A percentile compares a stretch with the other conserved stretches of the same genome.
Conservation (phyloP, 2,888 invertebrate genomes). For the Acrobeloides nanus region DNA sequence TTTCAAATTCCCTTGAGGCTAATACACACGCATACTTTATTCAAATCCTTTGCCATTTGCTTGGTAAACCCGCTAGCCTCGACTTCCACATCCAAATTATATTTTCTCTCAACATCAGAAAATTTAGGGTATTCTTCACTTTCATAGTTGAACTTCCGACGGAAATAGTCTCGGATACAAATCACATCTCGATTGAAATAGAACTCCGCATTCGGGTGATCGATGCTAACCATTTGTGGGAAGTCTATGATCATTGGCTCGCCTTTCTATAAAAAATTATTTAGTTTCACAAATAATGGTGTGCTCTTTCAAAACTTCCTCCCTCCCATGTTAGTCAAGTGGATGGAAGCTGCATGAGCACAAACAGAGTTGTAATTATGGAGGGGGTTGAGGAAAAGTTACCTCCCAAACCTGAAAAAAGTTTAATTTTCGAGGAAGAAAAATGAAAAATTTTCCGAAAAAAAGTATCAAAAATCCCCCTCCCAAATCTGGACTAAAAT, state of each 20-base stretch:
- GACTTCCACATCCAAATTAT: constrained; percentile 77
- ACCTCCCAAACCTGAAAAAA: no score
- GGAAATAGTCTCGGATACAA: constrained; percentile 78
- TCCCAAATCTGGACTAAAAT: no score
- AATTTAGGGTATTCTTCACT: constrained; percentile 62
- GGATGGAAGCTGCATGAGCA: no score
- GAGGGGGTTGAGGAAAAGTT: no score
- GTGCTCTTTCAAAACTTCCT: no score
- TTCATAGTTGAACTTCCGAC: constrained; percentile 78
- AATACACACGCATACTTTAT: constrained; percentile 32
- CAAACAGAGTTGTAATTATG: no score
- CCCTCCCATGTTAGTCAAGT: no score
- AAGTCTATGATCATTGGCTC: constrained; percentile 88
- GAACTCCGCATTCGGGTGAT: constrained; percentile 79
- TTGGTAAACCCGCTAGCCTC: constrained; percentile 81
- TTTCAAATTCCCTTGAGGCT: no score
- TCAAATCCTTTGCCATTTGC: constrained; percentile 57
- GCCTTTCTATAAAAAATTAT: constrained; percentile 58
- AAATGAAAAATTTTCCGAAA: no score
- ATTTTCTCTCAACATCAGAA: constrained; percentile 60
- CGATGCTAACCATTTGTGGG: constrained; percentile 95
- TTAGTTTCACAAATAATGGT: not conserved
- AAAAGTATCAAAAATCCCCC: constrained; percentile 2
- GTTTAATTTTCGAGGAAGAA: no score
- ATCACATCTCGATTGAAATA: constrained; percentile 90